Percentiles rank a stretch among this genome's conserved stretches.
These are phyloP conservation scores for Panurus biarmicus DNA, from an alignment of 2,113 vertebrate genomes.

Conservation along the genomic window DNA sequence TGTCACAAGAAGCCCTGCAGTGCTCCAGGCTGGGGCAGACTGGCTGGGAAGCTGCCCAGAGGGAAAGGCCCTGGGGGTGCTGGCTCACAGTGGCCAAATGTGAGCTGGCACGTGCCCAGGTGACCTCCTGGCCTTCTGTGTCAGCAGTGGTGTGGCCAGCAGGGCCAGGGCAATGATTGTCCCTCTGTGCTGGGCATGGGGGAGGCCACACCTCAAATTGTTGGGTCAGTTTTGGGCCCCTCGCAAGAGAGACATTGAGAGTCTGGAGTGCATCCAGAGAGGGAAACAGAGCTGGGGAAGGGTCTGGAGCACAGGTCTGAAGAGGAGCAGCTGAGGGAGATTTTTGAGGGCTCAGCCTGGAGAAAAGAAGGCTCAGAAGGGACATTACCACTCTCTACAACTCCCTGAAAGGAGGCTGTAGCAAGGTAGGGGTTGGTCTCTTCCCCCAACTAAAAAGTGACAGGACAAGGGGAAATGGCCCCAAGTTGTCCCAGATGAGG, in stretches of 20 bases:
- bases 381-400: neutral
- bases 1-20: neutral
- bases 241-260: neutral
- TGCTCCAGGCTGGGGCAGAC: neutral
- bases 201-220: neutral
- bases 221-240: neutral
- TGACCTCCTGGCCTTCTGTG: neutral
- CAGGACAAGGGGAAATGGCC: neutral
- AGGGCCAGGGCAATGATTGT: neutral
- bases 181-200: neutral
- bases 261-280: neutral
- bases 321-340: neutral
- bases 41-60: neutral
- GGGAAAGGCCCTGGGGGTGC: neutral
- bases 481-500: neutral
- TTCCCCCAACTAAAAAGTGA: neutral
- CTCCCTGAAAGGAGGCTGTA: no score
- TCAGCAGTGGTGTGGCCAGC: rapidly evolving
- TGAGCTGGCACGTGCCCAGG: rapidly evolving
- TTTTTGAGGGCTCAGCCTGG: neutral
- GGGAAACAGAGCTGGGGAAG: neutral
- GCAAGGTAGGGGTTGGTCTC: no score
- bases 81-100: rapidly evolving
- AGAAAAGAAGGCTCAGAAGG: neutral
- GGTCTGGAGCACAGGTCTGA: neutral